Percentiles rank a stretch among this genome's conserved stretches.
These are phyloP conservation scores for Azemiops feae DNA, from an alignment of 2,113 vertebrate genomes.

Conservation along the genomic window DNA sequence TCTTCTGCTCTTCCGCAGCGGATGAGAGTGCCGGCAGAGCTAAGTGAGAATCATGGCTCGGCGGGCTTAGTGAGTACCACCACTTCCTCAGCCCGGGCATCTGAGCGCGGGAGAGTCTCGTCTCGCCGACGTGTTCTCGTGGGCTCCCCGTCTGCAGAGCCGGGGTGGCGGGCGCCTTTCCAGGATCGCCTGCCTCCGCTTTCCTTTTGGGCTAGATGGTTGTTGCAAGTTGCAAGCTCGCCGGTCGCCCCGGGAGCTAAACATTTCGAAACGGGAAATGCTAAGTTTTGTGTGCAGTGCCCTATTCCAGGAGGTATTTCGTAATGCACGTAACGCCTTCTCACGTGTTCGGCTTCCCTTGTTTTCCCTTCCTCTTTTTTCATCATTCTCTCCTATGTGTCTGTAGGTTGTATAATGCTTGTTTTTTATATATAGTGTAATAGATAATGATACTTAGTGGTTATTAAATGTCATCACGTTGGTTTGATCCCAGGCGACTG, in stretches of 20 bases:
- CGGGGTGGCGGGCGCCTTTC: background rate
- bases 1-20: background rate
- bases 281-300: background rate
- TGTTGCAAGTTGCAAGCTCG: background rate
- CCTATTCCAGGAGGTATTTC: background rate
- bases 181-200: background rate
- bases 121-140: background rate
- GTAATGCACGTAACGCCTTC: background rate
- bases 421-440: background rate
- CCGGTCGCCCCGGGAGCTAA: background rate
- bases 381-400: background rate
- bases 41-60: background rate
- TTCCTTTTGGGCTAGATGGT: background rate
- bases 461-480: background rate
- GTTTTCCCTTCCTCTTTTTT: background rate
- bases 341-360: background rate
- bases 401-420: background rate
- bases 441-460: background rate
- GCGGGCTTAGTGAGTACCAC: background rate
- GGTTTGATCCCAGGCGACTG: background rate
- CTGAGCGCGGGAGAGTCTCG: background rate
- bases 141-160: background rate
- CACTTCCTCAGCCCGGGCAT: background rate
- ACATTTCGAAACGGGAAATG: background rate
- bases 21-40: background rate